These are phyloP conservation scores for Escarpia spicata DNA, from an alignment of 2,888 invertebrate species.

Conservation along the genomic window DNA sequence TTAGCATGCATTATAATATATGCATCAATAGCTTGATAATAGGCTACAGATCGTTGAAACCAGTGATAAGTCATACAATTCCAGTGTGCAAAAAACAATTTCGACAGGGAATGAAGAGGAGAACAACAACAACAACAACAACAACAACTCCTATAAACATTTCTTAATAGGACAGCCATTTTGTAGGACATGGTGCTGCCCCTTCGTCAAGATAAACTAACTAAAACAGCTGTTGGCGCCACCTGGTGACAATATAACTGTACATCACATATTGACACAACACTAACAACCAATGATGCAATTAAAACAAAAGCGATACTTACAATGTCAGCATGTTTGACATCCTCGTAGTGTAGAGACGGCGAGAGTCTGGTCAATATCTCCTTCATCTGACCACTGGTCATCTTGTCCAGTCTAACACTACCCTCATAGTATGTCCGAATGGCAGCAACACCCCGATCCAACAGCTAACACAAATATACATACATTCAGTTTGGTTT, in stretches of 20 bases:
- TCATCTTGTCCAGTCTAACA: slow-evolving; percentile 52
- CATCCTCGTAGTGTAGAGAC: slow-evolving; percentile 47
- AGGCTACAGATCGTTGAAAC: too few relatives aligned
- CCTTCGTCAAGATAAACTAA: too few relatives aligned
- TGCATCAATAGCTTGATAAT: too few relatives aligned
- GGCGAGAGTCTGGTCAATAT: slow-evolving; percentile 49
- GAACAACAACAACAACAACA: too few relatives aligned
- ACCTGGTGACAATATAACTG: background rate
- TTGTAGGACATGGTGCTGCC: too few relatives aligned
- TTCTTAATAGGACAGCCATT: too few relatives aligned
- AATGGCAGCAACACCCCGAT: slow-evolving; percentile 50
- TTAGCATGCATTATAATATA: too few relatives aligned
- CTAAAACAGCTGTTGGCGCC: background rate
- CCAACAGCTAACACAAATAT: slow-evolving; percentile 48
- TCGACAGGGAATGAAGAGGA: too few relatives aligned
- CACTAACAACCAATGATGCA: background rate
- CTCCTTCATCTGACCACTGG: slow-evolving; percentile 46
- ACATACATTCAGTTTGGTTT: background rate
- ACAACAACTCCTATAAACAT: too few relatives aligned
- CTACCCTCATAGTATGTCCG: slow-evolving; percentile 49
- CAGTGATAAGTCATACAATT: too few relatives aligned
- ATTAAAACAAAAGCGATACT: slow-evolving; percentile 26
- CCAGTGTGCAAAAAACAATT: too few relatives aligned
- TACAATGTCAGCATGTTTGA: slow-evolving; percentile 55
- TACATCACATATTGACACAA: background rate